Conservation (phyloP, 1,140 invertebrate species). For the Ceratina japonica region DNA sequence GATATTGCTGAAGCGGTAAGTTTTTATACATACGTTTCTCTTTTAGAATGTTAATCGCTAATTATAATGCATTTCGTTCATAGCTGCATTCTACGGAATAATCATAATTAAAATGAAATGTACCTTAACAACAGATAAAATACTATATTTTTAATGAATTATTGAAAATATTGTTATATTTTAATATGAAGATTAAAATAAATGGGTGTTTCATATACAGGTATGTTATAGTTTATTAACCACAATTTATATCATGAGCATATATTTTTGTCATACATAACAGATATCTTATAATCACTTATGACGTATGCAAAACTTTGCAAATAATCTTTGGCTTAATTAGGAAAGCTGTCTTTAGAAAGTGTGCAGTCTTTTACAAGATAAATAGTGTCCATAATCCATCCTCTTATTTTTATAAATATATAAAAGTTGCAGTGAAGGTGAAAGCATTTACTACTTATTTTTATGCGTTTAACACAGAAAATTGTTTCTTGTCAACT, state of each 20-base stretch:
- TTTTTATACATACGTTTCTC: conserved; percentile 34
- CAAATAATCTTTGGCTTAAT: conserved; percentile 43
- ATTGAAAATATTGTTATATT: conserved; percentile 28
- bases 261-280: conserved; percentile 48
- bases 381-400: conserved; percentile 36
- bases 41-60: neutral
- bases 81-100: conserved; percentile 66
- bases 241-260: conserved; percentile 47
- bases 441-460: conserved; percentile 42
- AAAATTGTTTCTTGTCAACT: conserved; percentile 38
- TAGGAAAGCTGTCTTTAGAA: conserved; percentile 44
- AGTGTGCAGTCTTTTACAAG: conserved; percentile 43
- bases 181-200: conserved; percentile 28
- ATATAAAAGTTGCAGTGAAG: conserved; percentile 49
- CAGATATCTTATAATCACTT: conserved; percentile 49
- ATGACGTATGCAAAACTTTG: conserved; percentile 50
- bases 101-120: neutral
- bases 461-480: conserved; percentile 33
- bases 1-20: conserved; percentile 87
- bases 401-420: conserved; percentile 46
- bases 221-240: conserved; percentile 46
- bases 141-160: conserved; percentile 9
- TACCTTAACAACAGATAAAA: neutral
- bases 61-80: conserved; percentile 39
- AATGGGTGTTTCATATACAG: conserved; percentile 31